phyloP scores from a whole-genome alignment of 2,797 vertebrate genomes.

The Valencia hispanica region DNA sequence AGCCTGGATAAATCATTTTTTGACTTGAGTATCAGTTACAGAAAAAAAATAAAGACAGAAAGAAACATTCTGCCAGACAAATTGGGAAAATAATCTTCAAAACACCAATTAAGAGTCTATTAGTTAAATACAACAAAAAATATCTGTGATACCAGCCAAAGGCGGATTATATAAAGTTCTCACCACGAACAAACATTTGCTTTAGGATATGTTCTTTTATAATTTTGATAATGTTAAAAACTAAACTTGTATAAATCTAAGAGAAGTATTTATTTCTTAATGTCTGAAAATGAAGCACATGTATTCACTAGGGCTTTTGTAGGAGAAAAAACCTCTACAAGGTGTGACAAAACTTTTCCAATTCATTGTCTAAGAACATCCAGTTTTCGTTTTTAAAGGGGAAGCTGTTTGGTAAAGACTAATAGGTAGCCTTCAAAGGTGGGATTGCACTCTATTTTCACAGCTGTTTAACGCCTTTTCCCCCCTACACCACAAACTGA shows the following conservation, averaged over 20 bases:
- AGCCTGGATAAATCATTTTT: background rate
- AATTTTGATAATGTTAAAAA: background rate
- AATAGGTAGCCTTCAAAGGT: slow-evolving; percentile 56
- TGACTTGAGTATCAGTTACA: background rate
- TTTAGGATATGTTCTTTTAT: background rate
- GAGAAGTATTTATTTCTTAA: no score
- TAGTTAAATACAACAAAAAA: background rate
- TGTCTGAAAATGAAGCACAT: background rate
- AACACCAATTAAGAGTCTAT: background rate
- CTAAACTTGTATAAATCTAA: background rate
- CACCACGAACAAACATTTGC: background rate
- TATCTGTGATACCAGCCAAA: background rate
- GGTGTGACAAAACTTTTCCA: background rate
- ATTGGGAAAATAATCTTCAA: background rate
- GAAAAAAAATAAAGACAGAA: background rate
- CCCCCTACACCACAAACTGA: slow-evolving; percentile 49
- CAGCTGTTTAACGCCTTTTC: slow-evolving; percentile 53
- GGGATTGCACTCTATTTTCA: slow-evolving; percentile 64
- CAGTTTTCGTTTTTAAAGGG: slow-evolving; percentile 31
- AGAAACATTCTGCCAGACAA: background rate
- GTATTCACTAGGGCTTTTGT: background rate
- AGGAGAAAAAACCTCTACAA: background rate
- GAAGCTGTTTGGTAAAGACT: slow-evolving; percentile 35
- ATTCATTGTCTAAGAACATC: slow-evolving; percentile 18
- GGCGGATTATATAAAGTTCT: background rate